Evolutionary conservation across 2,888 invertebrate species (phyloP).

Genomic region (Ptychoptera albimana): DNA sequence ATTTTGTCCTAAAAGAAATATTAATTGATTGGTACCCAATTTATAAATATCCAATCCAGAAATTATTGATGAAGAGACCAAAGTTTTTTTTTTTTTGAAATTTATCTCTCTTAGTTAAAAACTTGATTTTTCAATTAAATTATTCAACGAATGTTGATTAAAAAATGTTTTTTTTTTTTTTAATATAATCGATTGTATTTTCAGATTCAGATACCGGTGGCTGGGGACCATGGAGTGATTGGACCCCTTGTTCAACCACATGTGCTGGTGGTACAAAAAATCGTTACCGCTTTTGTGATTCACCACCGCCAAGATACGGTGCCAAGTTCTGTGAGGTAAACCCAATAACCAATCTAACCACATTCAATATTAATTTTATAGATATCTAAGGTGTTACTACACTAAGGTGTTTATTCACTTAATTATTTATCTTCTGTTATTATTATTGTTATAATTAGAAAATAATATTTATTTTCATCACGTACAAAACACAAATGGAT

Average conservation of each 20-base stretch:
- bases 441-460: too few species aligned
- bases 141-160: background rate
- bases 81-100: background rate
- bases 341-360: conserved; percentile 10
- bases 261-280: conserved; percentile 63
- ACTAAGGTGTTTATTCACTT: too few species aligned
- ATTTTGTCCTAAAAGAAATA: too few species aligned
- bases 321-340: conserved; percentile 74
- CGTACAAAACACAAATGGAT: too few species aligned
- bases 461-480: too few species aligned
- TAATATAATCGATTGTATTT: conserved; percentile 11
- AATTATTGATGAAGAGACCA: too few species aligned
- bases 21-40: too few species aligned
- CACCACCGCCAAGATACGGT: conserved; percentile 74
- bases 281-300: conserved; percentile 75
- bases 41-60: too few species aligned
- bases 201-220: conserved; percentile 60
- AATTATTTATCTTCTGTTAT: too few species aligned
- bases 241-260: conserved; percentile 70
- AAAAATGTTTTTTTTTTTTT: conserved; percentile 1
- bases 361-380: background rate
- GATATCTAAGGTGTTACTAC: conserved; percentile 8
- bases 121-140: background rate
- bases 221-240: conserved; percentile 68
- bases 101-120: background rate